Conservation (phyloP, 2,113 vertebrate species). For the Pachycephala philippinensis region DNA sequence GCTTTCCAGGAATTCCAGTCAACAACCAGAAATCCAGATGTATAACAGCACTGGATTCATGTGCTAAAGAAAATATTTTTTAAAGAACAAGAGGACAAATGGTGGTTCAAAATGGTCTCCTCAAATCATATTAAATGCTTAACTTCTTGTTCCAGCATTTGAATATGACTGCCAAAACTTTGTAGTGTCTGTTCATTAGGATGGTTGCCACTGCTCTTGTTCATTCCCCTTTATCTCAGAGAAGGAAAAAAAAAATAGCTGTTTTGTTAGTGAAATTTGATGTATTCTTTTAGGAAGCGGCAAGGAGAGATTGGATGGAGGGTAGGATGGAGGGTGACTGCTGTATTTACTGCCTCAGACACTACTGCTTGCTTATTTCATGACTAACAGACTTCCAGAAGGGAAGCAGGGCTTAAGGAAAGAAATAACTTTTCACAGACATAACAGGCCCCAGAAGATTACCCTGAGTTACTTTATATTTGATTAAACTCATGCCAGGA, state of each 20-base stretch:
- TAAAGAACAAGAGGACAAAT: background rate
- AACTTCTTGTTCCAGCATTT: background rate
- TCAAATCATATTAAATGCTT: background rate
- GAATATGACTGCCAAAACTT: background rate
- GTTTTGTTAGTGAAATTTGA: background rate
- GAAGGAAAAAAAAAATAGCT: background rate
- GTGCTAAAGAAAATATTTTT: background rate
- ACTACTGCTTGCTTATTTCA: background rate
- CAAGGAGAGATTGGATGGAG: background rate
- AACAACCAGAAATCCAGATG: background rate
- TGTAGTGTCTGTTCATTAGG: background rate
- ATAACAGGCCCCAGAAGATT: constrained; percentile 30
- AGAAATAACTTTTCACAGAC: constrained; percentile 25
- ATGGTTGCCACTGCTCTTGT: background rate
- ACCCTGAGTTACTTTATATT: constrained; percentile 37
- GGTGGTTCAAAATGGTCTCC: background rate
- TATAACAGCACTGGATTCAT: background rate
- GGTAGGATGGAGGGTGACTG: background rate
- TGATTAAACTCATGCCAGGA: constrained; percentile 51
- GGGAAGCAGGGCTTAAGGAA: constrained; percentile 1
- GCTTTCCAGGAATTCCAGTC: background rate
- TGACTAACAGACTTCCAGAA: constrained; percentile 12
- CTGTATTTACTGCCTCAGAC: background rate
- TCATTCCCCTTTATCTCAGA: background rate
- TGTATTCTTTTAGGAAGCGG: background rate